Evolutionary conservation across 2,888 invertebrate genomes (phyloP).

Genomic region (Parascotia fuliginaria): DNA sequence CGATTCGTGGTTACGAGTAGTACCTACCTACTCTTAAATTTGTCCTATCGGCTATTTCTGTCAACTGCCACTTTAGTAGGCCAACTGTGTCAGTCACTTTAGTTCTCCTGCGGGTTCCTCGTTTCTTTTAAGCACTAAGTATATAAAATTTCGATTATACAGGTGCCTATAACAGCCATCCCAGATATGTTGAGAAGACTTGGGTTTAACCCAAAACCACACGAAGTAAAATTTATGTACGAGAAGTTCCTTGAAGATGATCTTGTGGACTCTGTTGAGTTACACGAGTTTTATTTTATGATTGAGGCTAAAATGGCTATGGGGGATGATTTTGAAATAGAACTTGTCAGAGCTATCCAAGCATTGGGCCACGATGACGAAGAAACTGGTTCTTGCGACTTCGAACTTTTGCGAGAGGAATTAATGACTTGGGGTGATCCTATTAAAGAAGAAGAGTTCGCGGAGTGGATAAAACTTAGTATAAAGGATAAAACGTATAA

Average conservation of each 20-base stretch:
- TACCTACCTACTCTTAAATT: too few species aligned
- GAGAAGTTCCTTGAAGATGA: slow-evolving; percentile 73
- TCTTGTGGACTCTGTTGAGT: slow-evolving; percentile 71
- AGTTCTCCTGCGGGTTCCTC: too few species aligned
- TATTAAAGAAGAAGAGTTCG: slow-evolving; percentile 68
- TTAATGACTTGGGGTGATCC: slow-evolving; percentile 75
- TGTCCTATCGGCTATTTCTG: too few species aligned
- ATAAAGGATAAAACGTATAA: slow-evolving; percentile 69
- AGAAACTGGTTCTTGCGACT: slow-evolving; percentile 62
- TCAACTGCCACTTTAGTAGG: too few species aligned
- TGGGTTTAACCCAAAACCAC: slow-evolving; percentile 76
- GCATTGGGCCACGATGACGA: slow-evolving; percentile 70
- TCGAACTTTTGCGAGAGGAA: slow-evolving; percentile 66
- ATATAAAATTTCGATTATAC: slow-evolving; percentile 4
- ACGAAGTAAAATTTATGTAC: slow-evolving; percentile 63
- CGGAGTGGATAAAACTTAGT: slow-evolving; percentile 67
- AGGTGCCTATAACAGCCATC: slow-evolving; percentile 65
- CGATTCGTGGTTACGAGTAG: too few species aligned
- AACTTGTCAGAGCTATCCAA: slow-evolving; percentile 67
- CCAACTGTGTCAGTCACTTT: too few species aligned
- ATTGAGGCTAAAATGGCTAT: slow-evolving; percentile 75
- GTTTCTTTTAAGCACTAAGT: too few species aligned
- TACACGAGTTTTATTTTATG: slow-evolving; percentile 74
- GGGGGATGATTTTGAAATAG: slow-evolving; percentile 75
- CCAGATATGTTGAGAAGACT: slow-evolving; percentile 72